These are phyloP conservation scores for Sycophaga agraensis DNA, from an alignment of 1,140 invertebrate genomes.

Conservation along the genomic window DNA sequence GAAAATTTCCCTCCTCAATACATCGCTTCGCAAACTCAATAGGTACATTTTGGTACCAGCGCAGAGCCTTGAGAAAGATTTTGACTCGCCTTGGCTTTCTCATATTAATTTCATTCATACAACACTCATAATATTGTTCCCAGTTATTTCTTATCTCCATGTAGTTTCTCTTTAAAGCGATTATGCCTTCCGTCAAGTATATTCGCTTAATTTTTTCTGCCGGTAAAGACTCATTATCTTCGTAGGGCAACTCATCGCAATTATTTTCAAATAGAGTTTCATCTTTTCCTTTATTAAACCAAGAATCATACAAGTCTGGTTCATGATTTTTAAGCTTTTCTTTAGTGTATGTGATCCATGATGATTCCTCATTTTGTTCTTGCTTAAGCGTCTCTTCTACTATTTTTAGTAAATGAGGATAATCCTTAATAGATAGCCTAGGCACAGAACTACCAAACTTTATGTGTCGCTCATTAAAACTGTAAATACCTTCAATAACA, in stretches of 20 bases:
- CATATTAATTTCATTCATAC: not conserved
- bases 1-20: slow-evolving; percentile 21
- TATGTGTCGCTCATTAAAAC: slow-evolving; percentile 34
- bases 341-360: slow-evolving; percentile 7
- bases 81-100: not conserved
- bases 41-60: slow-evolving; percentile 47
- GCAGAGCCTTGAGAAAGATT: slow-evolving; percentile 34
- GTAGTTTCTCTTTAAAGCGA: slow-evolving; percentile 33
- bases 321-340: slow-evolving; percentile 26
- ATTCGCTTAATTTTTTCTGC: slow-evolving; percentile 13
- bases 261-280: not conserved
- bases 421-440: slow-evolving; percentile 34
- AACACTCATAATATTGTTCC: slow-evolving; percentile 33
- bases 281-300: not conserved
- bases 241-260: not conserved
- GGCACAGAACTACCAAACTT: not conserved
- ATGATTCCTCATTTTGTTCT: not conserved
- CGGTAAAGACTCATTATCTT: not conserved
- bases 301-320: slow-evolving; percentile 24
- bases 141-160: slow-evolving; percentile 34
- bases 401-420: slow-evolving; percentile 34
- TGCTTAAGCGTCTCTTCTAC: slow-evolving; percentile 21
- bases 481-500: slow-evolving; percentile 30
- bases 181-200: slow-evolving; percentile 19
- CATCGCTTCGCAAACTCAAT: slow-evolving; percentile 35